Conservation (phyloP, 2,113 vertebrate species). For the Mustela lutreola region DNA sequence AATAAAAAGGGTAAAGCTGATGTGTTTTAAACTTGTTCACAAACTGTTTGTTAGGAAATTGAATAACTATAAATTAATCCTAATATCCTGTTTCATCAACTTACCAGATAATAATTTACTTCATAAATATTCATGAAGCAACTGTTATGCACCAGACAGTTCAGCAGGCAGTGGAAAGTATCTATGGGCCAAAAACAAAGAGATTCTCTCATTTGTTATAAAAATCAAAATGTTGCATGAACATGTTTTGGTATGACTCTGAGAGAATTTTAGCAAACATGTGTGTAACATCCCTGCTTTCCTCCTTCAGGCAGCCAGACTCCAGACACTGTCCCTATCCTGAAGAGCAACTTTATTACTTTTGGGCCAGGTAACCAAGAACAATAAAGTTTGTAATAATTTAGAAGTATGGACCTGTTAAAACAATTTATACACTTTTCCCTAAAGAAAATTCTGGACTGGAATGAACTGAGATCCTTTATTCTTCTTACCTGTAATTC, state of each 20-base stretch:
- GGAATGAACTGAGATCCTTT: background rate
- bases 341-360: constrained; percentile 3
- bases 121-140: background rate
- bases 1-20: background rate
- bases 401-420: constrained; percentile 36
- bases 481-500: constrained; percentile 43
- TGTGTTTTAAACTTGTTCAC: background rate
- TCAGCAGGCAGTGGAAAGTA: background rate
- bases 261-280: background rate
- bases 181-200: background rate
- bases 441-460: background rate
- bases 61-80: background rate
- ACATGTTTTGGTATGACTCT: background rate
- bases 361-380: constrained; percentile 24
- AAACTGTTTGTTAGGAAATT: background rate
- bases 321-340: background rate
- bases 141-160: background rate
- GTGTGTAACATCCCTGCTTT: background rate
- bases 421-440: constrained; percentile 26
- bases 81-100: background rate
- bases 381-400: constrained; percentile 43
- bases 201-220: background rate
- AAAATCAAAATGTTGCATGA: background rate
- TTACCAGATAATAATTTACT: background rate
- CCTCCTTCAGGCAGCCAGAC: background rate